These are phyloP conservation scores for Alligator mississippiensis DNA, from an alignment of 2,113 vertebrate genomes.

Conservation along the genomic window DNA sequence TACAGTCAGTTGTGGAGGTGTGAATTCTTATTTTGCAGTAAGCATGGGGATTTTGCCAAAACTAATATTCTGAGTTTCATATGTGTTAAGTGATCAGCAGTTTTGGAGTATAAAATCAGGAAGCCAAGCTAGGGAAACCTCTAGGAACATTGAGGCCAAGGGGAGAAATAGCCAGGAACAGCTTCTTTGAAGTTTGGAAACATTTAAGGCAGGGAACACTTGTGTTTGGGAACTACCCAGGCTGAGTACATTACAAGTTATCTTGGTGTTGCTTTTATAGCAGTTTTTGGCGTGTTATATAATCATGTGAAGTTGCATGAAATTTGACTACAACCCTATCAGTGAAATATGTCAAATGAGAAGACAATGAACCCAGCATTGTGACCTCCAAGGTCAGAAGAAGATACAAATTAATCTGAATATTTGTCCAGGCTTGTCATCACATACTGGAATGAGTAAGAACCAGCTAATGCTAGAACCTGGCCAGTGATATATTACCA, in stretches of 20 bases:
- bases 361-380: background rate
- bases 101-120: conserved; percentile 28
- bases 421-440: conserved; percentile 2
- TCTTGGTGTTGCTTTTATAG: background rate
- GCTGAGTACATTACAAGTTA: background rate
- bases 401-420: conserved; percentile 20
- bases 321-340: background rate
- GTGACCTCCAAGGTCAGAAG: conserved; percentile 16
- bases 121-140: conserved; percentile 30
- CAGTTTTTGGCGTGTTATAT: background rate
- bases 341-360: background rate
- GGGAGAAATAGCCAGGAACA: background rate
- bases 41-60: conserved; percentile 61
- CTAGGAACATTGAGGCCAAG: conserved; percentile 7
- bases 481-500: conserved; percentile 40
- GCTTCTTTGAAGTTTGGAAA: background rate
- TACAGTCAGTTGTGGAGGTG: conserved; percentile 49
- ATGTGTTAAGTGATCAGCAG: conserved; percentile 46
- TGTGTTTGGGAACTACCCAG: background rate
- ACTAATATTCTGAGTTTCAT: conserved; percentile 63
- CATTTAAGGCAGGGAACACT: background rate
- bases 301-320: background rate
- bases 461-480: background rate
- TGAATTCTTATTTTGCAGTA: conserved; percentile 70
- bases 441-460: conserved; percentile 17